These are phyloP conservation scores for Macaca fascicularis DNA, from an alignment of 2,113 vertebrate species.

Conservation along the genomic window DNA sequence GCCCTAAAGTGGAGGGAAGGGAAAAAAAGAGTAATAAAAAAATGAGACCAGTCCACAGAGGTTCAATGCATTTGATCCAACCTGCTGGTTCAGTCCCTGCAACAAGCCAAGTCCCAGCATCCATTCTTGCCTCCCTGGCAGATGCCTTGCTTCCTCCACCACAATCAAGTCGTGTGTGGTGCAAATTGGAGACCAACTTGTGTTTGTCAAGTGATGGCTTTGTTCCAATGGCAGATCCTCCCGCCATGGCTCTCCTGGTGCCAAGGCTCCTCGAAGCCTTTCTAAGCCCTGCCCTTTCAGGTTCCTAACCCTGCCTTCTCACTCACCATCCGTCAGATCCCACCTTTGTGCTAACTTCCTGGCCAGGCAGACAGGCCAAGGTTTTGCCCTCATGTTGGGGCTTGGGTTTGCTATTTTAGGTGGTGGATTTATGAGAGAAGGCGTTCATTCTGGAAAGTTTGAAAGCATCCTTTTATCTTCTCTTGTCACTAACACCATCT, in stretches of 20 bases:
- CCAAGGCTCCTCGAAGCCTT: not conserved
- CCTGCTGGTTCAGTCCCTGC: not conserved
- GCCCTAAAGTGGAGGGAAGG: not conserved
- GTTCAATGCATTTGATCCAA: not conserved
- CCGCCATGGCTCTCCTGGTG: not conserved
- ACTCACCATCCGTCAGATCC: not conserved
- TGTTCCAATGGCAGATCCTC: not conserved
- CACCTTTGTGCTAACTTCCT: not conserved
- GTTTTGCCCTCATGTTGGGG: not conserved
- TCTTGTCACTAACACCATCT: not conserved
- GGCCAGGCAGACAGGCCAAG: not conserved
- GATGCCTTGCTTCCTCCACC: not conserved
- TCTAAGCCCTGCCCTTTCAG: not conserved
- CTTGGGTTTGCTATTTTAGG: not conserved
- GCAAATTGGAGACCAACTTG: not conserved
- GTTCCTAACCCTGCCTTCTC: not conserved
- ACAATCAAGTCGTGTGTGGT: not conserved
- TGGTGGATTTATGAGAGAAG: not conserved
- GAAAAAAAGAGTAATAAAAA: not conserved
- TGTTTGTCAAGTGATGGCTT: not conserved
- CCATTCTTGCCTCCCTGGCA: not conserved
- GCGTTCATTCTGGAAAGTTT: conserved; percentile 9
- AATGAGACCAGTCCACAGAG: not conserved
- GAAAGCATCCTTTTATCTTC: conserved; percentile 19
- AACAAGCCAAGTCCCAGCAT: not conserved